Evolutionary conservation across 2,113 vertebrate species (phyloP).

Genomic region (Irena cyanogastra): DNA sequence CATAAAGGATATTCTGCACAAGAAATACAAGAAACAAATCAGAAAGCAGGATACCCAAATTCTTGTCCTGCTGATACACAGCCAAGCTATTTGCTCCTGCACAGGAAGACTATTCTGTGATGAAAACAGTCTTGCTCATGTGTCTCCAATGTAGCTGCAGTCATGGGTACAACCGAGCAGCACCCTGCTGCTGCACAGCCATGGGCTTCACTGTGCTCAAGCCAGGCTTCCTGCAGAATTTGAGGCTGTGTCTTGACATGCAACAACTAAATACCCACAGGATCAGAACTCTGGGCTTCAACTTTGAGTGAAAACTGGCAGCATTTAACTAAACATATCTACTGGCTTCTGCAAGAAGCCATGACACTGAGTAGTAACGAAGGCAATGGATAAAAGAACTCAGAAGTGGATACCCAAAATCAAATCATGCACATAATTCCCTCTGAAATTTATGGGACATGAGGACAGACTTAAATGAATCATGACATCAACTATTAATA

Average conservation of each 20-base stretch:
- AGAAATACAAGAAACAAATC: neutral
- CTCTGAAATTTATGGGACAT: neutral
- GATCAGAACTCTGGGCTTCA: neutral
- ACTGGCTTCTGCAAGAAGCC: neutral
- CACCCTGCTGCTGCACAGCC: neutral
- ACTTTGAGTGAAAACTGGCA: neutral
- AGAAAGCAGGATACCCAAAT: neutral
- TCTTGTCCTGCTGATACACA: neutral
- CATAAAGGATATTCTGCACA: neutral
- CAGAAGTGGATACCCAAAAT: neutral
- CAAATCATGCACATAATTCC: neutral
- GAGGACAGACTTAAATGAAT: neutral
- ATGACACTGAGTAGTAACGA: neutral
- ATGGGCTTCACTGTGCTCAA: neutral
- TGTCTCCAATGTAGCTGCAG: neutral
- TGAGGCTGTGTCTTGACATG: neutral
- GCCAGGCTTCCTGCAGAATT: neutral
- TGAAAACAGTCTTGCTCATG: neutral
- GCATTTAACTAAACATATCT: neutral
- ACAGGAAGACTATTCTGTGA: neutral
- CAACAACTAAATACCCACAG: neutral
- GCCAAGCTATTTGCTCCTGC: neutral
- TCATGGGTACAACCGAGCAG: neutral
- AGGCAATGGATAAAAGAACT: neutral
- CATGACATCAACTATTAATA: slow-evolving; percentile 31